Conservation (phyloP, 2,113 vertebrate genomes). For the Anser brachyrhynchus region DNA sequence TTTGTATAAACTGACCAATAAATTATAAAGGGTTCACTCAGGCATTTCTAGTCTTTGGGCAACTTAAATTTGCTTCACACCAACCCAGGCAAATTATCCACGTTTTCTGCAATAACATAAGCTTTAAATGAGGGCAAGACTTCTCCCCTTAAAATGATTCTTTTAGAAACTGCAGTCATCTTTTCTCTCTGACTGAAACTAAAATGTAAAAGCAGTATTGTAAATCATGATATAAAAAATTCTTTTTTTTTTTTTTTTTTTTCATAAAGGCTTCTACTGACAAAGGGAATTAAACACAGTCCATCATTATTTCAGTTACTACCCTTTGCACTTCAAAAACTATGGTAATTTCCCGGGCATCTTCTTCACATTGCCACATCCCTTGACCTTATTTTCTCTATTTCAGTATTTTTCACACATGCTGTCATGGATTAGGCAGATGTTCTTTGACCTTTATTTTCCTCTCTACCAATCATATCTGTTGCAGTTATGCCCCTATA, state of each 20-base stretch:
- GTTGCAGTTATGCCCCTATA: not conserved
- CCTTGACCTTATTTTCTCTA: not conserved
- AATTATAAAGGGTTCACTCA: not conserved
- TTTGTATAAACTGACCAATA: not conserved
- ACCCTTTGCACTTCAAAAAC: not conserved
- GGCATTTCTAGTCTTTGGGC: not conserved
- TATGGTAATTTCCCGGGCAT: accelerated
- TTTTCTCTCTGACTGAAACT: not conserved
- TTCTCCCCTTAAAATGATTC: not conserved
- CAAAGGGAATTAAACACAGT: not conserved
- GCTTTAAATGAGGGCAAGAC: not conserved
- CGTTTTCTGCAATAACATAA: not conserved
- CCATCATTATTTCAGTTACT: not conserved
- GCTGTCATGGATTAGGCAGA: not conserved
- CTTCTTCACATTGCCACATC: not conserved
- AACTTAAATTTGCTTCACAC: not conserved
- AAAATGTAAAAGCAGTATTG: not conserved
- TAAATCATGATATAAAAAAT: not conserved
- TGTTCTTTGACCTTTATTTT: not conserved
- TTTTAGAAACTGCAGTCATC: not conserved
- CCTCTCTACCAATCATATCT: not conserved
- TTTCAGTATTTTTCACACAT: not conserved
- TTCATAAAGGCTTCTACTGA: not conserved
- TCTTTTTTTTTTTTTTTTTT: not conserved
- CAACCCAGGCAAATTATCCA: not conserved